Conservation (phyloP, 2,797 vertebrate genomes). For the Clamator glandarius region DNA sequence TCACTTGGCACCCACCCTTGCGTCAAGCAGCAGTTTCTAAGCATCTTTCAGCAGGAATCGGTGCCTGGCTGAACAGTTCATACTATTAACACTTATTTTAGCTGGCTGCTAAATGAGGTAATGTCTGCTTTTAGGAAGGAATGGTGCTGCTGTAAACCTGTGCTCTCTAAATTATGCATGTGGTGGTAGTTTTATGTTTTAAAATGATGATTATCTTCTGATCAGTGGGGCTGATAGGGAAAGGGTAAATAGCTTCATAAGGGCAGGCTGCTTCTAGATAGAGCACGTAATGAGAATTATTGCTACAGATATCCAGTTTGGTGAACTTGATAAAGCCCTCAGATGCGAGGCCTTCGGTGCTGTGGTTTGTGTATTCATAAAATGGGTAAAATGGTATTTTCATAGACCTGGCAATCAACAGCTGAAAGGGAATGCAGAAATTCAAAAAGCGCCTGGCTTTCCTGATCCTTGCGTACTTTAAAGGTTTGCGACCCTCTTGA, state of each 20-base stretch:
- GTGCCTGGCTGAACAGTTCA: background rate
- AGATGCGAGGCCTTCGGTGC: background rate
- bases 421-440: background rate
- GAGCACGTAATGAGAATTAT: background rate
- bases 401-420: background rate
- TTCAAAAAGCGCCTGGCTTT: background rate
- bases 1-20: accelerated
- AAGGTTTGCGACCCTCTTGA: background rate
- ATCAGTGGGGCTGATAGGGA: background rate
- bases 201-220: background rate
- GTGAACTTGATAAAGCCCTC: background rate
- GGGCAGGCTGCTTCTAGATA: background rate
- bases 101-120: constrained; percentile 42
- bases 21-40: background rate
- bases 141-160: background rate
- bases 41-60: background rate
- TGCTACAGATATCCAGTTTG: background rate
- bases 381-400: background rate
- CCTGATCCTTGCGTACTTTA: background rate
- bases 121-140: constrained; percentile 29
- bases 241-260: background rate
- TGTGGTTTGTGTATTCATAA: background rate
- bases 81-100: constrained; percentile 4
- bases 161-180: background rate
- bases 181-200: background rate